Conservation (phyloP, 1,140 invertebrate genomes). For the Drosophila triauraria region DNA sequence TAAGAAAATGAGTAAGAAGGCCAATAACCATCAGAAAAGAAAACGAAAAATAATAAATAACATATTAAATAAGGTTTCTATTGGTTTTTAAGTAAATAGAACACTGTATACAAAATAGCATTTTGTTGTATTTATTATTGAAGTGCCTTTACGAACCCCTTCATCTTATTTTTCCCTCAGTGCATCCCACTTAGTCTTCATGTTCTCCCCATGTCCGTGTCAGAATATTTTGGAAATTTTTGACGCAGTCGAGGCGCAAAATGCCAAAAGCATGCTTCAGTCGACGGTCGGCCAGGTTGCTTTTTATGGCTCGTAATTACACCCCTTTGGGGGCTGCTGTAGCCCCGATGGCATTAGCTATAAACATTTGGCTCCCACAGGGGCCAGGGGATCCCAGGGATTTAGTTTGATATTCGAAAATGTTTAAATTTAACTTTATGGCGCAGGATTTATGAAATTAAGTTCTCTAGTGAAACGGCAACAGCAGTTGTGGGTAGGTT, state of each 20-base stretch:
- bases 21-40: too few species aligned
- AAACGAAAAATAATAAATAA: too few species aligned
- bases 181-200: constrained; percentile 21
- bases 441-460: constrained; percentile 43
- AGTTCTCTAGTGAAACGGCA: constrained; percentile 14
- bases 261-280: constrained; percentile 57
- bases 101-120: too few species aligned
- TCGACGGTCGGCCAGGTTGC: constrained; percentile 35
- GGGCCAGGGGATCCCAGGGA: constrained; percentile 38
- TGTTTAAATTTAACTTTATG: constrained; percentile 63
- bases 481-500: constrained; percentile 5
- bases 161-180: background rate
- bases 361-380: constrained; percentile 53
- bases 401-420: constrained; percentile 56
- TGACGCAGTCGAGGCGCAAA: constrained; percentile 50
- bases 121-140: too few species aligned
- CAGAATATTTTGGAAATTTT: constrained; percentile 56
- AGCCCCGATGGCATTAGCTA: constrained; percentile 31
- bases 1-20: too few species aligned
- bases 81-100: too few species aligned
- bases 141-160: too few species aligned
- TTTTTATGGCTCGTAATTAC: constrained; percentile 62
- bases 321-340: constrained; percentile 46
- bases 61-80: too few species aligned
- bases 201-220: constrained; percentile 31